phyloP scores from a whole-genome alignment of 2,888 invertebrate species.

The Heliconius sara region DNA sequence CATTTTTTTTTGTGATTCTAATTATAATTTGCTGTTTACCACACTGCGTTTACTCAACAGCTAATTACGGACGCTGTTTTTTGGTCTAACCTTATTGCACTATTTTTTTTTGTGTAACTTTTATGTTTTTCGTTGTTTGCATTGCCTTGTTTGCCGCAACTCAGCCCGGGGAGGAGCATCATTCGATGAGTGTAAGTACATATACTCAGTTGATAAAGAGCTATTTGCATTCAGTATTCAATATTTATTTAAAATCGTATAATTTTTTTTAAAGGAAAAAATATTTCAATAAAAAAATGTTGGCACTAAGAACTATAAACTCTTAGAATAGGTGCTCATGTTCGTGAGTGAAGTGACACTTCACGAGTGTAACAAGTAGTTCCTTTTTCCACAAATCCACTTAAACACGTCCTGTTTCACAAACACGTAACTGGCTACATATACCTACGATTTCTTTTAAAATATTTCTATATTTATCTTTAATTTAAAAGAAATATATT shows the following conservation, averaged over 20 bases:
- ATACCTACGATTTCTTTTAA: neutral
- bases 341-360: slow-evolving; percentile 11
- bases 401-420: slow-evolving; percentile 32
- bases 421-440: neutral
- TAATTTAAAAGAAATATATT: too few relatives aligned
- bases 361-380: slow-evolving; percentile 7
- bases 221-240: neutral
- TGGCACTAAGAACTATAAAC: slow-evolving; percentile 14
- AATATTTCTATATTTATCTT: neutral
- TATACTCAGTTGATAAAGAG: neutral
- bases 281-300: neutral
- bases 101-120: slow-evolving; percentile 68
- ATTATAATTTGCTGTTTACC: slow-evolving; percentile 29
- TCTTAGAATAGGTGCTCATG: neutral
- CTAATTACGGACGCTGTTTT: slow-evolving; percentile 35
- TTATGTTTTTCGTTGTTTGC: slow-evolving; percentile 75
- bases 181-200: slow-evolving; percentile 88
- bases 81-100: slow-evolving; percentile 51
- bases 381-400: slow-evolving; percentile 29
- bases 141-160: slow-evolving; percentile 76
- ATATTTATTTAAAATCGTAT: neutral
- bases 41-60: slow-evolving; percentile 27
- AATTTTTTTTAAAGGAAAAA: neutral
- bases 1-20: slow-evolving; percentile 18
- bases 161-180: slow-evolving; percentile 88